Evolutionary conservation across 2,113 vertebrate species (phyloP).

Genomic region (Bombycilla garrulus): DNA sequence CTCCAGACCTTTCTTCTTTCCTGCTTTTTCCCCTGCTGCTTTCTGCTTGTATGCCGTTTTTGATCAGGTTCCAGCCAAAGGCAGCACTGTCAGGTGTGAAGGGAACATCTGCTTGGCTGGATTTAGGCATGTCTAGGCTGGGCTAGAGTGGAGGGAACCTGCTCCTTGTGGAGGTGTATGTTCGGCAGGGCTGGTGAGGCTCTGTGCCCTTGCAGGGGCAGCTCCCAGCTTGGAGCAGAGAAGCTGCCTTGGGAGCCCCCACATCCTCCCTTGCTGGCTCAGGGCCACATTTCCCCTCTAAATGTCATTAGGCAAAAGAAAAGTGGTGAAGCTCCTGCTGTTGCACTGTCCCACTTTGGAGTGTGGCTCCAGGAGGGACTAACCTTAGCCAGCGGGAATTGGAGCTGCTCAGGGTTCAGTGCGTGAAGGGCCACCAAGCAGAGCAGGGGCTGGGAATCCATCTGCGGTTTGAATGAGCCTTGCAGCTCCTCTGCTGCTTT

Average conservation of each 20-base stretch:
- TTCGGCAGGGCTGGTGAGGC: neutral
- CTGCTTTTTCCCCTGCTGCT: neutral
- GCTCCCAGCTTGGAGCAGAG: neutral
- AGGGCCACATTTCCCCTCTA: neutral
- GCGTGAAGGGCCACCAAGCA: neutral
- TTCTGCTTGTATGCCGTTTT: neutral
- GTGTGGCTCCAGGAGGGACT: neutral
- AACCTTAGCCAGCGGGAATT: neutral
- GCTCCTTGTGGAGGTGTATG: neutral
- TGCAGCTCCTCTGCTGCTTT: neutral
- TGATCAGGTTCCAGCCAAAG: neutral
- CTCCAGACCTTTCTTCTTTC: neutral
- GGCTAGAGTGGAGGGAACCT: neutral
- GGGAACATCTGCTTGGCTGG: neutral
- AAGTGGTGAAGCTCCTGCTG: neutral
- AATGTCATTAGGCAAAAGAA: neutral
- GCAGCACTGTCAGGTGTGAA: neutral
- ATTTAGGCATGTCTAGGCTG: rapidly evolving
- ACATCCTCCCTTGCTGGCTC: rapidly evolving
- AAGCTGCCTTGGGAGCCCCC: neutral
- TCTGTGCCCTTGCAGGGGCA: neutral
- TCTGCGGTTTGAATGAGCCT: neutral
- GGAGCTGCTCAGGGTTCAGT: neutral
- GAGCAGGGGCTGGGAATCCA: neutral
- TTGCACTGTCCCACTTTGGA: neutral